phyloP scores from a whole-genome alignment of 2,888 invertebrate genomes.

The Schizotus pectinicornis region DNA sequence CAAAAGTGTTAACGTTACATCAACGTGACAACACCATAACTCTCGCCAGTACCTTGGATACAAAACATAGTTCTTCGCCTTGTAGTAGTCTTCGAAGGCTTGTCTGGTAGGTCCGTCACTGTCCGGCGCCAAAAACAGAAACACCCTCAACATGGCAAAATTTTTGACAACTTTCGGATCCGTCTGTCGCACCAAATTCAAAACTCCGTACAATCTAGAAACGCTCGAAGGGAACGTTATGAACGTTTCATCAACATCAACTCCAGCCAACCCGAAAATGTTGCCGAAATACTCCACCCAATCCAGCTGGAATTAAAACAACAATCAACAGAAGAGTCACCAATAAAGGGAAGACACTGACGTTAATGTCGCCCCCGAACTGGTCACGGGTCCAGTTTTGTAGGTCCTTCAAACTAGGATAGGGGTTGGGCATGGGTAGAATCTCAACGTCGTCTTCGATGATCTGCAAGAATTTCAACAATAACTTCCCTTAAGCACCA shows the following conservation, averaged over 20 bases:
- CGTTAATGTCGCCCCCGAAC: constrained; percentile 37
- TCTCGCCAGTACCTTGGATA: not conserved
- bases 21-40: not conserved
- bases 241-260: constrained; percentile 43
- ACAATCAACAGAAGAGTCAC: constrained; percentile 13
- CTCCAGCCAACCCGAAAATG: constrained; percentile 46
- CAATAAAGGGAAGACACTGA: constrained; percentile 16
- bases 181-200: constrained; percentile 50
- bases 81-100: constrained; percentile 49
- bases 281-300: constrained; percentile 53
- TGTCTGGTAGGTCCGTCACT: constrained; percentile 48
- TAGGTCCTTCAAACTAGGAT: constrained; percentile 24
- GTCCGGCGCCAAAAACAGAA: constrained; percentile 53
- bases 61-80: constrained; percentile 23
- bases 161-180: constrained; percentile 49
- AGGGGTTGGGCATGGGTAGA: not conserved
- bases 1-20: constrained; percentile 20
- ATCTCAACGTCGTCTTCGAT: constrained; percentile 4
- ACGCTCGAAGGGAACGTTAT: constrained; percentile 35
- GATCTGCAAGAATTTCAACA: constrained; percentile 1
- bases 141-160: constrained; percentile 51
- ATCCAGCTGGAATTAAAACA: constrained; percentile 44
- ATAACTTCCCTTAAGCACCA: constrained; percentile 10
- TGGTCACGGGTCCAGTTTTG: constrained; percentile 42
- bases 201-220: constrained; percentile 43